Base-by-base conservation (phyloP, 2,888 invertebrate genomes). In the Neoscelio sp. region DNA sequence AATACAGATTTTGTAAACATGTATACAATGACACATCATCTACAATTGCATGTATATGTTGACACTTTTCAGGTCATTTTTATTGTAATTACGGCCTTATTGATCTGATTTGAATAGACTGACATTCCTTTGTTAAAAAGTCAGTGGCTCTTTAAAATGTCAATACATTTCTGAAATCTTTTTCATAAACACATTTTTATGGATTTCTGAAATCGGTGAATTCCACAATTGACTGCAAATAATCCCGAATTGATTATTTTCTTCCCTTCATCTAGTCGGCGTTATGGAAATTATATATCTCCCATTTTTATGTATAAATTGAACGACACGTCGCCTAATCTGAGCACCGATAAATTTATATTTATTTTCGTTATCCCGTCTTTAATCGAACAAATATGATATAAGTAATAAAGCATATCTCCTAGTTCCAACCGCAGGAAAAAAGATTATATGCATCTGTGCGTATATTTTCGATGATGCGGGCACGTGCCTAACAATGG, bases 371-470 rank as follows among this genome's bases (percentile, higher is more conserved):
- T 67, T 62, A 73, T 71, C 62, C 71, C 46, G 33, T 54, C 42
- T 56, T 38, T 13, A 70, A 56, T 64, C 70, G 52, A 58, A 50
- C 74, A 68, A 71, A 56, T 76, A 52, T 64, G 56, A 77, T 77
- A 70, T 65, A 60, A 65, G 68, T 68, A 76, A 77, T 77, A 77
- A 80, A 70, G 62, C 54, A 60, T 74, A 74, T 73, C 76, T 64
- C 23, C 48, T 40, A 26, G 58, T 58, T 20, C 12, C 33, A 30
- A 56, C 71, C 67, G 28, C 79, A 67, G 67, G 71, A 20, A 54
- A 75, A 81, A 73, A 79, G 77, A 81, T 68, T 76, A 75, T 77
- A 79, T 75, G 79, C 81, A 81, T 79, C 79, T 81, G 81, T 81
- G 81, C 81, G 81, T 81, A 52, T 71, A 79, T 50, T 74, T 52